Conservation (phyloP, 1,140 invertebrate genomes). For the Ips nitidus region DNA sequence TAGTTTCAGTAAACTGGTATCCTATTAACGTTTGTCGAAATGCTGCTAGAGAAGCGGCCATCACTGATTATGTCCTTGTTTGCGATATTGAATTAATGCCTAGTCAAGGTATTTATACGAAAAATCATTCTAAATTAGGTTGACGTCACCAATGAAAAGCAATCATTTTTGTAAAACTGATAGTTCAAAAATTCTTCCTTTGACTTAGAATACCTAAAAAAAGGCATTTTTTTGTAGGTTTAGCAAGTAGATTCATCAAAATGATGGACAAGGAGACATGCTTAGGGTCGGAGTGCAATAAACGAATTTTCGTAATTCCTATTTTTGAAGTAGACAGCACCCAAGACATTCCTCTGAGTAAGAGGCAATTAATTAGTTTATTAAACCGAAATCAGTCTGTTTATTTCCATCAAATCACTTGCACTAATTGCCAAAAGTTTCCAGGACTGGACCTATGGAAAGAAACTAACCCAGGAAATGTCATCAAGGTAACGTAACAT, state of each 20-base stretch:
- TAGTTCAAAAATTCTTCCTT: no score
- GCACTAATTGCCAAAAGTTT: conserved; percentile 77
- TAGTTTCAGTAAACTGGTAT: conserved; percentile 53
- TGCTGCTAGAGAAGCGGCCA: conserved; percentile 63
- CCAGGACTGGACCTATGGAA: conserved; percentile 73
- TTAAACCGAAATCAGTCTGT: conserved; percentile 56
- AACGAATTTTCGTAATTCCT: conserved; percentile 67
- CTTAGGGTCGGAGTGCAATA: conserved; percentile 45
- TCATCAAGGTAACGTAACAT: conserved; percentile 45
- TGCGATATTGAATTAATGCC: conserved; percentile 77
- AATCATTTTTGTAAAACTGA: no score
- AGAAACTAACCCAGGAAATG: conserved; percentile 54
- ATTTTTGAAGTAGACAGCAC: conserved; percentile 73
- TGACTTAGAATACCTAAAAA: no score
- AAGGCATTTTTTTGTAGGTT: conserved; percentile 16
- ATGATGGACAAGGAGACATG: conserved; percentile 56
- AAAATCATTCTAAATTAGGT: neutral
- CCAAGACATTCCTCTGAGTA: conserved; percentile 62
- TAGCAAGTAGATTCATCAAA: conserved; percentile 63
- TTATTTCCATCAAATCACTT: conserved; percentile 68
- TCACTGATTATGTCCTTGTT: conserved; percentile 69
- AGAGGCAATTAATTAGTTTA: conserved; percentile 56
- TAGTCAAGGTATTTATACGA: conserved; percentile 53
- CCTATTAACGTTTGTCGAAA: conserved; percentile 78
- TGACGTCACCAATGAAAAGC: neutral